Conservation (phyloP, 1,140 invertebrate species). For the Thaumatotibia leucotreta region DNA sequence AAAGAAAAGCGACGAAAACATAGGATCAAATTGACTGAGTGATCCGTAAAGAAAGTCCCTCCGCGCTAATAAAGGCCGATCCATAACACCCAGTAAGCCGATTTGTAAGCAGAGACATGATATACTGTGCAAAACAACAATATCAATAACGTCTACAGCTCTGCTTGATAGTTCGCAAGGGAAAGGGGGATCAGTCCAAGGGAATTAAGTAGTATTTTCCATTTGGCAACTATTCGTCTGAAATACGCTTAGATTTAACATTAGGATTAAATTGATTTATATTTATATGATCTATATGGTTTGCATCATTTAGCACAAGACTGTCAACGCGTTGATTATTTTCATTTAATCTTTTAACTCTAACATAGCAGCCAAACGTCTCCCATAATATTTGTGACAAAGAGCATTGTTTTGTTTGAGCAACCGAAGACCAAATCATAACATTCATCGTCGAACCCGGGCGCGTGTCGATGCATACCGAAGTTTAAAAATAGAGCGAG, state of each 20-base stretch:
- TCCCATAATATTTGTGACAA: not conserved
- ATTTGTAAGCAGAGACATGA: not conserved
- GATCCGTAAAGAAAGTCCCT: not conserved
- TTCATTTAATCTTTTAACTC: not conserved
- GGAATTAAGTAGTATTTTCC: not conserved
- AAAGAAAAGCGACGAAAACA: not conserved
- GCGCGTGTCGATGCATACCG: constrained; percentile 56
- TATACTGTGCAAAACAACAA: not conserved
- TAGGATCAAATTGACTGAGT: not conserved
- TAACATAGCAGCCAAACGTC: not conserved
- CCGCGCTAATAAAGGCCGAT: not conserved
- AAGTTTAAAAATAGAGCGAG: constrained; percentile 57
- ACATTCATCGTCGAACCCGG: constrained; percentile 46
- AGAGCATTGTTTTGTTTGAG: not conserved
- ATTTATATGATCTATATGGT: not conserved
- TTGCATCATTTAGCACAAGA: not conserved
- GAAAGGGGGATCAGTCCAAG: not conserved
- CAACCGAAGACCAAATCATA: constrained; percentile 42
- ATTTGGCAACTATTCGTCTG: not conserved
- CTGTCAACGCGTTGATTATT: not conserved
- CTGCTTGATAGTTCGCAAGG: not conserved
- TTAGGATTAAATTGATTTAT: not conserved
- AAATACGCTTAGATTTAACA: not conserved
- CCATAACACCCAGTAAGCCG: not conserved
- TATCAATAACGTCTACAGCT: not conserved